Evolutionary conservation across 2,113 vertebrate species (phyloP).

Genomic region (Spea bombifrons): DNA sequence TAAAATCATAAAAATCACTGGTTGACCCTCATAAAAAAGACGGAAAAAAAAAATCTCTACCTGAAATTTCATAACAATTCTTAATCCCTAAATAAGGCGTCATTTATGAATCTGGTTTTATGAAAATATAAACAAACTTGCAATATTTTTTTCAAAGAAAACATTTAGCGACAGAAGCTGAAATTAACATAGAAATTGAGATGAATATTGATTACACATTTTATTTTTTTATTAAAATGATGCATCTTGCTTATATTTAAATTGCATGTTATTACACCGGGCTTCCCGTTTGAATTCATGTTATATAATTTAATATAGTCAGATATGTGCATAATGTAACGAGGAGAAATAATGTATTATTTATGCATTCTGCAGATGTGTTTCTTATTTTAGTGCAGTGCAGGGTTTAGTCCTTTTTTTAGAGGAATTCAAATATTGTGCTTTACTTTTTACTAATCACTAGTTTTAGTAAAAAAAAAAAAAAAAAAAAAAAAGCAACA

Average conservation of each 20-base stretch:
- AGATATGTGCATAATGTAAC: neutral
- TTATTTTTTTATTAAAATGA: neutral
- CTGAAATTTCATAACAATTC: neutral
- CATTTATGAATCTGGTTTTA: neutral
- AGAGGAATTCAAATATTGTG: neutral
- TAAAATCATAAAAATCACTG: constrained; percentile 24
- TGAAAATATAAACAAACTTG: neutral
- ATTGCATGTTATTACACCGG: neutral
- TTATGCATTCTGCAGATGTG: neutral
- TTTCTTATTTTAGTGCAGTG: neutral
- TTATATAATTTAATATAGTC: neutral
- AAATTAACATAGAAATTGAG: no score
- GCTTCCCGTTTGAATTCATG: neutral
- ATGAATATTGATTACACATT: neutral
- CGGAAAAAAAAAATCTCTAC: neutral
- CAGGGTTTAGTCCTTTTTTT: neutral
- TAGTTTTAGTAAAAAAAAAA: no score
- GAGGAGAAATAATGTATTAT: neutral
- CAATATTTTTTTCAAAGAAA: neutral
- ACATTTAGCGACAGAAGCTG: neutral
- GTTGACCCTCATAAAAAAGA: constrained; percentile 31
- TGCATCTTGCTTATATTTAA: neutral
- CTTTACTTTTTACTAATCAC: no score
- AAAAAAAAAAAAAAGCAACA: no score
- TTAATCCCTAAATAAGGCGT: neutral